Evolutionary conservation across 2,888 invertebrate genomes (phyloP), one percentile per base, ranked within the genome.

Genomic region (Ctenicera cuprea): DNA sequence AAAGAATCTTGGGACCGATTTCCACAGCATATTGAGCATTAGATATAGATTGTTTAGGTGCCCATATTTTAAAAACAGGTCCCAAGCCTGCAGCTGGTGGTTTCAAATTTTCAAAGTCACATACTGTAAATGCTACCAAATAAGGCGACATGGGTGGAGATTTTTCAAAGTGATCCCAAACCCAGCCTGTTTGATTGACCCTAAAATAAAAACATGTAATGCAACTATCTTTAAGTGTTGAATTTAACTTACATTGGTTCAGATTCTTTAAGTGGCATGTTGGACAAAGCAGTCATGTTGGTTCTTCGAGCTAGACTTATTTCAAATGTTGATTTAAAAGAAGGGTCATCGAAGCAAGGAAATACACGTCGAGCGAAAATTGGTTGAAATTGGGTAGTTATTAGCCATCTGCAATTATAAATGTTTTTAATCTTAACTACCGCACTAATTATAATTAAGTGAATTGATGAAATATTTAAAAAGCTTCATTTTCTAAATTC

Each of bases 291-390:
- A 30, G 89, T 90, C 86, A 92, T 88, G 80, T 91, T 91, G 48
- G 90, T 86, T 16, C 90, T 89, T 80, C 93, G 91, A 1, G 92
- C 91, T 20, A 94, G 90, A 64, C 92, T 93, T 81, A 95, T 90
- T 82, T 92, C 91, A 85, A 95, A 95, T 76, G 89, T 89, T 12
- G 95, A 93, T 87, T 94, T 94, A 82, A 93, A 91, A 11, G 90
- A 90, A 0, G 94, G 93, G 81, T 95, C 94, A 82, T 95, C 94
- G 83, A 95, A 94, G 82, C 94, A 94, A 0, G 94, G 94, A 84
- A 94, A 94, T 0, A 92, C 92, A 7, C 89, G 86, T 41, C 93
- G 86, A 0, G 93, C 93, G 33, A 89, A 89, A 0, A 90, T 90
- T 0, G 93, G 90, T 80, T 92, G 91, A 76, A 93, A 92, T 78